These are phyloP conservation scores for Pocota personata DNA, from an alignment of 2,888 invertebrate species.

Conservation along the genomic window DNA sequence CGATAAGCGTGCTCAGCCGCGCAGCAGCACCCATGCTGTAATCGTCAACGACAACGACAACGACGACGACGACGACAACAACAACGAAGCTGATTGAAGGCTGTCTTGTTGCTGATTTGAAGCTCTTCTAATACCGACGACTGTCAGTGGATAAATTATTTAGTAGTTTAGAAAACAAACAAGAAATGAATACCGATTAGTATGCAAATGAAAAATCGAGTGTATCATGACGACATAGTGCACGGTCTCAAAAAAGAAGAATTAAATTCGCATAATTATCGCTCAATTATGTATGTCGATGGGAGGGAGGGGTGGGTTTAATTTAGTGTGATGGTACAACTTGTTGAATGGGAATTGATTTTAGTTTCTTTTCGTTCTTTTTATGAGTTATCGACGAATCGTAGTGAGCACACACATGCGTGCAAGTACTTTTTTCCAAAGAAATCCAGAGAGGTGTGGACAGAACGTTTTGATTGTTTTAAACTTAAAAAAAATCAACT, in stretches of 20 bases:
- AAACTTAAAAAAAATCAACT: not conserved
- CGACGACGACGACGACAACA: not conserved
- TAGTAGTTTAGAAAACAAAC: slow-evolving; percentile 43
- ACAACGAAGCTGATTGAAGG: slow-evolving; percentile 35
- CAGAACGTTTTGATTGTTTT: not conserved
- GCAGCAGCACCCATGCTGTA: slow-evolving; percentile 2
- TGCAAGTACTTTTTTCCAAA: not conserved
- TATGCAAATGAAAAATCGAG: slow-evolving; percentile 21
- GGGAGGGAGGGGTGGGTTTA: not conserved
- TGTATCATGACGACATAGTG: slow-evolving; percentile 34
- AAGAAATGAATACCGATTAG: slow-evolving; percentile 60
- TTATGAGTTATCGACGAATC: not conserved
- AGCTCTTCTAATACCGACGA: slow-evolving; percentile 11
- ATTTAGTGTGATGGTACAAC: slow-evolving; percentile 3
- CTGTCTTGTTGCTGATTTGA: slow-evolving; percentile 31
- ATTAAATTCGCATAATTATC: slow-evolving; percentile 54
- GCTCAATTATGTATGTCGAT: slow-evolving; percentile 9
- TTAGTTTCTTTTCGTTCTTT: not conserved
- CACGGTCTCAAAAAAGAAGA: not conserved
- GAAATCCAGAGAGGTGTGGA: not conserved
- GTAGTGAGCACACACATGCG: not conserved
- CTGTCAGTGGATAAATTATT: slow-evolving; percentile 32
- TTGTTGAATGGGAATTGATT: slow-evolving; percentile 47
- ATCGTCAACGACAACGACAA: too few relatives aligned
- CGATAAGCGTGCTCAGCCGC: slow-evolving; percentile 50